phyloP scores from a whole-genome alignment of 2,797 vertebrate species.

The Arnoldichthys spilopterus region DNA sequence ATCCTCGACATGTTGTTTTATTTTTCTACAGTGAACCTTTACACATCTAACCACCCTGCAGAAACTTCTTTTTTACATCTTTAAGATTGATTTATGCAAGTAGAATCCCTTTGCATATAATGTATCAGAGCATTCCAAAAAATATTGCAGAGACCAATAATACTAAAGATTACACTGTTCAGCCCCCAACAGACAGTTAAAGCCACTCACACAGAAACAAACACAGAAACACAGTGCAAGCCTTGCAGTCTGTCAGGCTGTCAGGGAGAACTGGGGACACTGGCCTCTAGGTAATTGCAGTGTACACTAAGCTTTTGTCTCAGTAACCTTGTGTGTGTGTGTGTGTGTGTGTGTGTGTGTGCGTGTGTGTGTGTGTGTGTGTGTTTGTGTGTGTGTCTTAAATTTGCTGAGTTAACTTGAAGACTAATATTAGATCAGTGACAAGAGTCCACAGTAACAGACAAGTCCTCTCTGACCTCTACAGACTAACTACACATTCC shows the following conservation, averaged over 20 bases:
- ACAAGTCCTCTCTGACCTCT: slow-evolving; percentile 19
- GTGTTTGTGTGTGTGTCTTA: neutral
- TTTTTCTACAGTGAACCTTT: no score
- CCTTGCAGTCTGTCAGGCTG: slow-evolving; percentile 1
- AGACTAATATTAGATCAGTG: slow-evolving; percentile 46
- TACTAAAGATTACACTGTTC: neutral
- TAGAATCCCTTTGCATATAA: neutral
- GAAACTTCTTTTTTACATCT: no score
- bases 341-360: slow-evolving; percentile 36
- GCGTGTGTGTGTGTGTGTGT: slow-evolving; percentile 38
- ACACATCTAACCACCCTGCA: no score
- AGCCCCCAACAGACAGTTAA: neutral
- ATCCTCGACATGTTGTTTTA: no score
- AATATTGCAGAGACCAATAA: neutral
- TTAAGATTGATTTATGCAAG: no score
- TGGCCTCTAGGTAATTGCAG: neutral
- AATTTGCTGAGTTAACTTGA: slow-evolving; percentile 34
- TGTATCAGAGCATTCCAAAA: neutral
- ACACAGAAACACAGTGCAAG: slow-evolving; percentile 11
- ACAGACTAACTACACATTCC: neutral
- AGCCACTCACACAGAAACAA: neutral
- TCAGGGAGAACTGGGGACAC: slow-evolving; percentile 16
- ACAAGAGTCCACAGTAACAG: slow-evolving; percentile 31
- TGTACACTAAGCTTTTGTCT: slow-evolving; percentile 27
- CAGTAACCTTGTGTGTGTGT: slow-evolving; percentile 20